Evolutionary conservation across 2,113 vertebrate species (phyloP).

Genomic region (Sinocyclocheilus anophthalmus): DNA sequence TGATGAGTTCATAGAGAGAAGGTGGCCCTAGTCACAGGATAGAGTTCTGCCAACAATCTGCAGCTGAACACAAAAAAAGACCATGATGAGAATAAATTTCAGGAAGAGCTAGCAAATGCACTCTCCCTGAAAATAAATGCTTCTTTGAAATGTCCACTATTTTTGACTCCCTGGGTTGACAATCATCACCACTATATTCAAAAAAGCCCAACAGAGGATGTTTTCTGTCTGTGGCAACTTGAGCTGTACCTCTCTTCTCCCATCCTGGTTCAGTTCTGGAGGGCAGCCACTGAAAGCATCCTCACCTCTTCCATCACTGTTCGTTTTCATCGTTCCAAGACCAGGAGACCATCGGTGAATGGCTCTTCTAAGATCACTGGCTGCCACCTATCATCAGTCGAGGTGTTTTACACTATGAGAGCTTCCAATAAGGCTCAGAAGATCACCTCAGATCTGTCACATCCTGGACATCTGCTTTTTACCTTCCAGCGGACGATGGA

Average conservation of each 20-base stretch:
- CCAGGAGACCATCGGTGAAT: neutral
- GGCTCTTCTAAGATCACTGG: conserved; percentile 1
- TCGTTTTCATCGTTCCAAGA: neutral
- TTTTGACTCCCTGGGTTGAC: neutral
- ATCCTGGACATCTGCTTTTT: neutral
- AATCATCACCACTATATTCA: neutral
- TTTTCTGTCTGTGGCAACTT: neutral
- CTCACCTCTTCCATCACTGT: conserved; percentile 4
- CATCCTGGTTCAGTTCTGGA: neutral
- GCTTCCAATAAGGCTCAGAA: neutral
- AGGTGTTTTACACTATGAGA: neutral
- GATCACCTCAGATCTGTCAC: neutral
- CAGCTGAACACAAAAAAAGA: neutral
- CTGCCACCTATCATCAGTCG: conserved; percentile 23
- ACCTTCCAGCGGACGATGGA: neutral
- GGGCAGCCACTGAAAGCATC: conserved; percentile 10
- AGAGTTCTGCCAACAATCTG: neutral
- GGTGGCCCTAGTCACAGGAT: neutral
- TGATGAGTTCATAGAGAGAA: neutral
- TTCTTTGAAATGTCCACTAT: neutral
- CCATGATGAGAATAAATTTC: neutral
- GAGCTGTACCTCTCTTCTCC: neutral
- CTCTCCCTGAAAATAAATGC: conserved; percentile 19
- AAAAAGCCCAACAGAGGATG: neutral
- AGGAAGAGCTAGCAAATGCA: conserved; percentile 4